A percentile compares a stretch with the other conserved stretches of the same genome.
These are phyloP conservation scores for Drosophila setosimentum DNA, from an alignment of 2,888 invertebrate species.

Conservation along the genomic window DNA sequence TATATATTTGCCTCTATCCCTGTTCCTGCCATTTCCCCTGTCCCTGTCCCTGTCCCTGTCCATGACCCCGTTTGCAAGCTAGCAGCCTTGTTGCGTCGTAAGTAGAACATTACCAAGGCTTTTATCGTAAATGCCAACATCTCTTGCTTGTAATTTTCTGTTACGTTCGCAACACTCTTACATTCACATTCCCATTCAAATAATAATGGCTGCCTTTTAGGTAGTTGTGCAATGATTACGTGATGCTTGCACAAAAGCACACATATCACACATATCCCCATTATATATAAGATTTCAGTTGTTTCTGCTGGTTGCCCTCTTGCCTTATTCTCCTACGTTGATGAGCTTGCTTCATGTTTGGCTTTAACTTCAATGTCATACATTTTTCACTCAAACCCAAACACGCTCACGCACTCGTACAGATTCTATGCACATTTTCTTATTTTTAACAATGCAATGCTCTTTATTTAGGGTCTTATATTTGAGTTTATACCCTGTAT, in stretches of 20 bases:
- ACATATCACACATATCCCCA: slow-evolving; percentile 50
- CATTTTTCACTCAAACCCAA: slow-evolving; percentile 56
- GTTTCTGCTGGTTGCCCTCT: slow-evolving; percentile 51
- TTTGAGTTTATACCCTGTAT: slow-evolving; percentile 8
- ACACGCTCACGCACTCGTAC: slow-evolving; percentile 7
- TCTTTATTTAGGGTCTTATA: slow-evolving; percentile 29
- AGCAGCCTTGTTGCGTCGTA: slow-evolving; percentile 60
- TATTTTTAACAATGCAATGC: slow-evolving; percentile 49
- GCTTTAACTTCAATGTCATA: slow-evolving; percentile 67
- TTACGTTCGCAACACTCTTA: slow-evolving; percentile 73
- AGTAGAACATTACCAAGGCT: slow-evolving; percentile 80
- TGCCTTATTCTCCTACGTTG: slow-evolving; percentile 22
- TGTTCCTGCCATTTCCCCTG: background rate
- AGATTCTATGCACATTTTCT: slow-evolving; percentile 19
- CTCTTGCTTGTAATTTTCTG: slow-evolving; percentile 81
- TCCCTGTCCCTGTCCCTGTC: slow-evolving; percentile 16
- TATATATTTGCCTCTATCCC: background rate
- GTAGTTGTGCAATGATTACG: slow-evolving; percentile 79
- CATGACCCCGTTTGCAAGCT: slow-evolving; percentile 19
- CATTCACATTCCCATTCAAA: slow-evolving; percentile 78
- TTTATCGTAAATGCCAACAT: slow-evolving; percentile 81
- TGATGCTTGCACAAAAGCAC: slow-evolving; percentile 70
- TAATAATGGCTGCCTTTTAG: slow-evolving; percentile 79
- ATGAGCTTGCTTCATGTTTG: slow-evolving; percentile 66
- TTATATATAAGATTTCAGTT: slow-evolving; percentile 73